Conservation (phyloP, 2,797 vertebrate genomes). For the Petrocephalus sullivani region DNA sequence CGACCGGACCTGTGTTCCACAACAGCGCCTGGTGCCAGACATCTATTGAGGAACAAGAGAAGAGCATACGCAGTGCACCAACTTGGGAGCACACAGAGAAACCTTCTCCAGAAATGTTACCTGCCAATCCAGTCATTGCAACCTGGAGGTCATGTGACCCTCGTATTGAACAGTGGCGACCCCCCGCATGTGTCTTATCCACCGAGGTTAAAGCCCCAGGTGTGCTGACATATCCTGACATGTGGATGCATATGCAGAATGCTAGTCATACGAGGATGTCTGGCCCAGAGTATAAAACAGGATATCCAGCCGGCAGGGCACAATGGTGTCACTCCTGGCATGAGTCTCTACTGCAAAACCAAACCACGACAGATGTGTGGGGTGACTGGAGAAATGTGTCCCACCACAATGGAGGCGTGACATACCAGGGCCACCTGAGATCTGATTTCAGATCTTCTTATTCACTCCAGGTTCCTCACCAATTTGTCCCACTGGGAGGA, state of each 20-base stretch:
- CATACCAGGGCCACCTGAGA: neutral
- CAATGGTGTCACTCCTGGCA: conserved; percentile 16
- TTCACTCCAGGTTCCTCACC: conserved; percentile 22
- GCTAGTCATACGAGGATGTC: conserved; percentile 12
- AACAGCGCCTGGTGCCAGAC: neutral
- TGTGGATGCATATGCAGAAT: conserved; percentile 28
- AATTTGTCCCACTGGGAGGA: neutral
- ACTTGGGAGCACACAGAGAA: neutral
- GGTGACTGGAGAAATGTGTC: conserved; percentile 15
- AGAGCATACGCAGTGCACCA: neutral
- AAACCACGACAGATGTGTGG: conserved; percentile 17
- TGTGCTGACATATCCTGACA: conserved; percentile 17
- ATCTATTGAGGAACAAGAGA: neutral
- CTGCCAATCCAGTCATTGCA: neutral
- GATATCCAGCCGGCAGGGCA: conserved; percentile 5
- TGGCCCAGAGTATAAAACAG: conserved; percentile 13
- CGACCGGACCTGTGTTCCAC: neutral
- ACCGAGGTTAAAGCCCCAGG: neutral
- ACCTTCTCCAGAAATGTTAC: neutral
- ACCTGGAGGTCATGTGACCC: neutral
- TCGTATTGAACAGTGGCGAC: conserved; percentile 16
- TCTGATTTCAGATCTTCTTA: conserved; percentile 17
- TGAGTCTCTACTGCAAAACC: conserved; percentile 12
- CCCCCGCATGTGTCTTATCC: neutral
- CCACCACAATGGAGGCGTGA: neutral